Evolutionary conservation across 2,113 vertebrate species (phyloP).

Genomic region (Sardina pilchardus): DNA sequence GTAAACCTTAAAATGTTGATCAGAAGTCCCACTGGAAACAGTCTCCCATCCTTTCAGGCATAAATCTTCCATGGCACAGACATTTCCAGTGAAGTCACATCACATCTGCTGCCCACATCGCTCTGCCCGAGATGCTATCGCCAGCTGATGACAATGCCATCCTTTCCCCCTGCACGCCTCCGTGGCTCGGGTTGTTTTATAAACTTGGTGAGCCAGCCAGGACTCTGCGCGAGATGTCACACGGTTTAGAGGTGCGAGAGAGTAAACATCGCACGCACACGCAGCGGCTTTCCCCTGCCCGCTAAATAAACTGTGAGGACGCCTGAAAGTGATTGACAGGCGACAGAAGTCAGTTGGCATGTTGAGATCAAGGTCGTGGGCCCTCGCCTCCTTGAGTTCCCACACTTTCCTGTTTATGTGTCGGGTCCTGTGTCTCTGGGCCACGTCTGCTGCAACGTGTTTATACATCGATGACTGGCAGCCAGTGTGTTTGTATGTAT

Average conservation of each 20-base stretch:
- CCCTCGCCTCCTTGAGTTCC: slow-evolving; percentile 42
- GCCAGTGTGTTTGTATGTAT: slow-evolving; percentile 24
- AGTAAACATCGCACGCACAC: slow-evolving; percentile 56
- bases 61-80: slow-evolving; percentile 14
- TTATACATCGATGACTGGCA: slow-evolving; percentile 56
- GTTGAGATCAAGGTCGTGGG: slow-evolving; percentile 43
- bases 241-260: not conserved
- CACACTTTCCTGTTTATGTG: slow-evolving; percentile 67
- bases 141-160: slow-evolving; percentile 7
- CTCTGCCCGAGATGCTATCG: slow-evolving; percentile 10
- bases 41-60: not conserved
- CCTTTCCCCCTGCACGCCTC: not conserved
- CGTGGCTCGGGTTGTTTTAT: not conserved
- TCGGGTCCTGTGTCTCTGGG: slow-evolving; percentile 48
- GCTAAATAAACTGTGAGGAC: slow-evolving; percentile 37
- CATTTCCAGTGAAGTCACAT: slow-evolving; percentile 18
- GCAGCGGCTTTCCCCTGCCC: slow-evolving; percentile 36
- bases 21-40: not conserved
- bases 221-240: not conserved
- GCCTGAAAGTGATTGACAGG: slow-evolving; percentile 56
- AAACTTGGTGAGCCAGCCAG: not conserved
- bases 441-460: slow-evolving; percentile 45
- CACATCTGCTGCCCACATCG: not conserved
- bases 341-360: slow-evolving; percentile 45
- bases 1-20: not conserved